phyloP scores from a whole-genome alignment of 2,888 invertebrate genomes.

The Carcina quercana region DNA sequence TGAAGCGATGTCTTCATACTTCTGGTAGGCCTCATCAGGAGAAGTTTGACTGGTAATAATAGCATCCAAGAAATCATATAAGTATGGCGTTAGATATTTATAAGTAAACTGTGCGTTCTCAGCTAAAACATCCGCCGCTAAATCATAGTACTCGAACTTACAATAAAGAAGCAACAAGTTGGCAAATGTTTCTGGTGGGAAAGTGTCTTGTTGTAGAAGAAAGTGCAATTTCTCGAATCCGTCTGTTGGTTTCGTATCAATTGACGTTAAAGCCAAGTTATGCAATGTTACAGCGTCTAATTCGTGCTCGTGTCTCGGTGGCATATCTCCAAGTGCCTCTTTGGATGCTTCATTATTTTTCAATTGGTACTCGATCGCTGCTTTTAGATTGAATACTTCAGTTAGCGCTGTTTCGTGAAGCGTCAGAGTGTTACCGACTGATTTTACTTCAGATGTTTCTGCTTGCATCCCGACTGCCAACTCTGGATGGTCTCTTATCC shows the following conservation, averaged over 20 bases:
- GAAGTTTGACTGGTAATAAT: constrained; percentile 98
- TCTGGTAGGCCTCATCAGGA: constrained; percentile 95
- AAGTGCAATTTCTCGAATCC: constrained; percentile 92
- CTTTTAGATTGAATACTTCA: constrained; percentile 98
- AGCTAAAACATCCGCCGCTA: constrained; percentile 98
- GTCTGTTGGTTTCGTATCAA: constrained; percentile 90
- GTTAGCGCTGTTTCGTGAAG: constrained; percentile 97
- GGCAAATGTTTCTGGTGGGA: constrained; percentile 98
- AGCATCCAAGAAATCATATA: constrained; percentile 97
- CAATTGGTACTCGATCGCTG: constrained; percentile 96
- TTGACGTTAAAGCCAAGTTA: constrained; percentile 94
- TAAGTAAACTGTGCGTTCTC: constrained; percentile 98
- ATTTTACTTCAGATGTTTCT: constrained; percentile 92
- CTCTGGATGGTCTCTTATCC: constrained; percentile 97
- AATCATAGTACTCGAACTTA: constrained; percentile 97
- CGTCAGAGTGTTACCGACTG: constrained; percentile 95
- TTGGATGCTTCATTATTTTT: constrained; percentile 85
- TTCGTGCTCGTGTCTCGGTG: constrained; percentile 96
- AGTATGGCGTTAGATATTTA: constrained; percentile 94
- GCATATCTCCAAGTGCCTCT: constrained; percentile 92
- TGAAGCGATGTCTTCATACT: constrained; percentile 94
- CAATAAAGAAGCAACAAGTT: constrained; percentile 96
- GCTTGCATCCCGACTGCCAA: constrained; percentile 97
- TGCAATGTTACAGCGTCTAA: constrained; percentile 98
- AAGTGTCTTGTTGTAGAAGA: constrained; percentile 94